A percentile compares a stretch with the other conserved stretches of the same genome.
These are phyloP conservation scores for Deilephila elpenor DNA, from an alignment of 2,888 invertebrate genomes.

Conservation along the genomic window DNA sequence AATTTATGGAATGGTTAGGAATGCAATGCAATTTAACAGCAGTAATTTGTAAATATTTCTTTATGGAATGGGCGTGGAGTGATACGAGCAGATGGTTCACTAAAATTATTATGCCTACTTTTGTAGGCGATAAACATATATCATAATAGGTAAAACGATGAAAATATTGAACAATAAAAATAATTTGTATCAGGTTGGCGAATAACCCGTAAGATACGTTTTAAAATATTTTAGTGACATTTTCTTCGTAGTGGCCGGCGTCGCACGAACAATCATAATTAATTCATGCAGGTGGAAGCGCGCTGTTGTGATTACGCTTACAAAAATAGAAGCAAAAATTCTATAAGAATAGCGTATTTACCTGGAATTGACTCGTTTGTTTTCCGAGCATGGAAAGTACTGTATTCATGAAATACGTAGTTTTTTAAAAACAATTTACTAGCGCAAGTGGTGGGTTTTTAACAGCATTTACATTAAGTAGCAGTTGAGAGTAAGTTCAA, in stretches of 20 bases:
- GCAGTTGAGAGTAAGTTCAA: conserved; percentile 39
- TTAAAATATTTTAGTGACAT: not conserved
- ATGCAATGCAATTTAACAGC: too few species aligned
- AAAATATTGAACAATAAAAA: too few species aligned
- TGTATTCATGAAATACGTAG: not conserved
- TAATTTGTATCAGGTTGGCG: too few species aligned
- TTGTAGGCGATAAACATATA: not conserved
- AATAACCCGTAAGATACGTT: not conserved
- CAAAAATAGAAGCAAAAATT: not conserved
- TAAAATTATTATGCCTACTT: not conserved
- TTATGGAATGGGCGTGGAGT: too few species aligned
- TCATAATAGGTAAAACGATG: not conserved
- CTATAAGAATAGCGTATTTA: not conserved
- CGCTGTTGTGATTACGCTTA: conserved; percentile 3
- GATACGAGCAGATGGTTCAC: too few species aligned
- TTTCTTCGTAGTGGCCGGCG: not conserved
- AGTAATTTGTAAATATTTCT: too few species aligned
- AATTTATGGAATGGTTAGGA: too few species aligned
- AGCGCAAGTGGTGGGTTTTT: conserved; percentile 35
- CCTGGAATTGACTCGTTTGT: not conserved
- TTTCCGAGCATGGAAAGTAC: not conserved
- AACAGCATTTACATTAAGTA: conserved; percentile 50
- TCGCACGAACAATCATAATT: not conserved
- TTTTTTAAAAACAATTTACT: conserved; percentile 11
- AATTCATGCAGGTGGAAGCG: not conserved